phyloP scores from a whole-genome alignment of 2,888 invertebrate species.

The Eudemis profundana region DNA sequence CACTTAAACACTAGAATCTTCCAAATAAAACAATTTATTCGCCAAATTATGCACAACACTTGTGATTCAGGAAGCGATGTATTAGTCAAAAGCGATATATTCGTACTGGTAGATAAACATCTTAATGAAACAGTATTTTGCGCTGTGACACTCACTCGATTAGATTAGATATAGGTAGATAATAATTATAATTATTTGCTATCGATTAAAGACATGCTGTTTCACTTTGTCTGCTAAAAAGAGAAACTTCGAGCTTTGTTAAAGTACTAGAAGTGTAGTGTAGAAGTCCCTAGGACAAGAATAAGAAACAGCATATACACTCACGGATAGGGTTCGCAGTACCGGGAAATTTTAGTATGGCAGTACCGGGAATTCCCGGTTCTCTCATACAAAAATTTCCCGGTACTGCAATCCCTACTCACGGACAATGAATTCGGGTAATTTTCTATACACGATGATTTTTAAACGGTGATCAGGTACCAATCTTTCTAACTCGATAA shows the following conservation, averaged over 20 bases:
- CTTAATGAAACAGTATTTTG: constrained; percentile 40
- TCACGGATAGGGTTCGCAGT: too few species aligned
- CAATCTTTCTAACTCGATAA: too few species aligned
- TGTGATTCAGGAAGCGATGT: constrained; percentile 27
- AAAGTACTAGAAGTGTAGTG: too few species aligned
- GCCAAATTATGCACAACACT: constrained; percentile 3
- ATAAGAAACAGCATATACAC: too few species aligned
- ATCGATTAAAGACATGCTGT: constrained; percentile 31
- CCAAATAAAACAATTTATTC: neutral
- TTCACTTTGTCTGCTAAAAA: constrained; percentile 18
- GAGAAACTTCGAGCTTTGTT: neutral
- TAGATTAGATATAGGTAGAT: constrained; percentile 34
- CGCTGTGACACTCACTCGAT: constrained; percentile 37
- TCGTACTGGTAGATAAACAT: constrained; percentile 38
- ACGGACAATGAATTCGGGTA: too few species aligned
- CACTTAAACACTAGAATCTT: neutral
- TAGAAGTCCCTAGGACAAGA: too few species aligned
- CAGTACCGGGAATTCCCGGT: too few species aligned
- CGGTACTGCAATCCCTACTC: too few species aligned
- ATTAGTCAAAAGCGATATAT: constrained; percentile 23
- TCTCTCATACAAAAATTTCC: too few species aligned
- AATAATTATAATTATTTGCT: constrained; percentile 40
- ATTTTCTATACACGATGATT: too few species aligned
- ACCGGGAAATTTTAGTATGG: too few species aligned
- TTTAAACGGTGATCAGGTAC: too few species aligned